These are phyloP conservation scores for Lepilemur septentrionalis DNA, from an alignment of 2,797 vertebrate species.

Conservation along the genomic window DNA sequence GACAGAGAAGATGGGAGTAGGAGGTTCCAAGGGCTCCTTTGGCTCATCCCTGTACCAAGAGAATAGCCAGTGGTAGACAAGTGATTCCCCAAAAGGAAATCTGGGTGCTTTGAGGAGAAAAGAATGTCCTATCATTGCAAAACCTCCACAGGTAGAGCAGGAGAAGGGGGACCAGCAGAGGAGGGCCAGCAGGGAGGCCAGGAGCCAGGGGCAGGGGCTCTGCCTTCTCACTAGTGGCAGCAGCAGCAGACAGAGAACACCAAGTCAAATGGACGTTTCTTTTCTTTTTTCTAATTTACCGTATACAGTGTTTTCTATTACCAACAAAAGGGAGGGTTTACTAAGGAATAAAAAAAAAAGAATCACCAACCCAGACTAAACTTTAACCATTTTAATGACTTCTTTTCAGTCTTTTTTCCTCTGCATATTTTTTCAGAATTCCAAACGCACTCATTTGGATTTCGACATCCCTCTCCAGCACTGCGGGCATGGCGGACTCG, in stretches of 20 bases:
- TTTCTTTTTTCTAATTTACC: not conserved
- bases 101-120: not conserved
- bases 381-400: not conserved
- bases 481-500: not conserved
- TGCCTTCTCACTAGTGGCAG: not conserved
- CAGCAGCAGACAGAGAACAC: not conserved
- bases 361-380: not conserved
- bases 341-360: not conserved
- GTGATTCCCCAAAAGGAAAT: not conserved
- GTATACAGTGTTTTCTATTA: not conserved
- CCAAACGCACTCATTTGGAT: not conserved
- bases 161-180: accelerated
- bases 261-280: not conserved
- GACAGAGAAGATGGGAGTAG: not conserved
- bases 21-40: not conserved
- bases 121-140: not conserved
- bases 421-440: not conserved
- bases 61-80: not conserved
- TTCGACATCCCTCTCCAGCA: not conserved
- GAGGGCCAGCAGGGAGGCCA: not conserved
- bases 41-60: not conserved
- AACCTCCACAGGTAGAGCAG: not conserved
- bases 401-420: not conserved
- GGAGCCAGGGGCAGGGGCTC: not conserved
- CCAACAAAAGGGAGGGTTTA: too few species aligned